phyloP scores from a whole-genome alignment of 2,113 vertebrate species.

The Ascaphus truei region DNA sequence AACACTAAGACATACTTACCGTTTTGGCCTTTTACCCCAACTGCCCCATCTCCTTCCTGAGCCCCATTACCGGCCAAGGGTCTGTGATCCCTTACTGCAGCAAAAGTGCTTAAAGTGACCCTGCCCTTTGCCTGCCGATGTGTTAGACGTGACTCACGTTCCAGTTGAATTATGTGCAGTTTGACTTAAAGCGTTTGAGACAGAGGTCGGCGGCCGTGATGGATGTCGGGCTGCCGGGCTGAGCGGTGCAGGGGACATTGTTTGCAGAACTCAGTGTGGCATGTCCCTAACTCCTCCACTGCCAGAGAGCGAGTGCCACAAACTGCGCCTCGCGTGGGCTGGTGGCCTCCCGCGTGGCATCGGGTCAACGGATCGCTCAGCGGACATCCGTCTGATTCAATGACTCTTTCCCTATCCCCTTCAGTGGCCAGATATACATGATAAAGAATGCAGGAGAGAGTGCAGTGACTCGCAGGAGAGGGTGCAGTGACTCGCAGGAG shows the following conservation, averaged over 20 bases:
- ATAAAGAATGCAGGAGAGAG: too few species aligned
- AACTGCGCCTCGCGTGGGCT: conserved; percentile 27
- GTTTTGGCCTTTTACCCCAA: too few species aligned
- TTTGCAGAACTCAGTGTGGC: conserved; percentile 55
- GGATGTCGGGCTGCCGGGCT: conserved; percentile 52
- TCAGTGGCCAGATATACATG: not conserved
- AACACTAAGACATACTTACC: too few species aligned
- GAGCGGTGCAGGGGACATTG: too few species aligned
- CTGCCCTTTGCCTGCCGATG: too few species aligned
- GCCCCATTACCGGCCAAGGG: too few species aligned
- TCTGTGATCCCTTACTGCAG: too few species aligned
- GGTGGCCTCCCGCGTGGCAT: conserved; percentile 12
- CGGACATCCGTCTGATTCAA: conserved; percentile 21
- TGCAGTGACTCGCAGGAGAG: too few species aligned
- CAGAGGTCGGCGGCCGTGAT: conserved; percentile 48
- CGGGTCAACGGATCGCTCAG: conserved; percentile 1
- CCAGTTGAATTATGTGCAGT: conserved; percentile 46
- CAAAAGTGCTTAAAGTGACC: too few species aligned
- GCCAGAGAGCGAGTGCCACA: conserved; percentile 15
- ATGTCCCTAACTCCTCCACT: conserved; percentile 39
- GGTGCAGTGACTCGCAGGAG: too few species aligned
- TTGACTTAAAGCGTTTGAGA: conserved; percentile 52
- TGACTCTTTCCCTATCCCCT: not conserved
- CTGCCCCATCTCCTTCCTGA: too few species aligned
- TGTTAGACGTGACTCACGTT: too few species aligned